Conservation (phyloP, 2,888 invertebrate species). For the Xestobium rufovillosum region DNA sequence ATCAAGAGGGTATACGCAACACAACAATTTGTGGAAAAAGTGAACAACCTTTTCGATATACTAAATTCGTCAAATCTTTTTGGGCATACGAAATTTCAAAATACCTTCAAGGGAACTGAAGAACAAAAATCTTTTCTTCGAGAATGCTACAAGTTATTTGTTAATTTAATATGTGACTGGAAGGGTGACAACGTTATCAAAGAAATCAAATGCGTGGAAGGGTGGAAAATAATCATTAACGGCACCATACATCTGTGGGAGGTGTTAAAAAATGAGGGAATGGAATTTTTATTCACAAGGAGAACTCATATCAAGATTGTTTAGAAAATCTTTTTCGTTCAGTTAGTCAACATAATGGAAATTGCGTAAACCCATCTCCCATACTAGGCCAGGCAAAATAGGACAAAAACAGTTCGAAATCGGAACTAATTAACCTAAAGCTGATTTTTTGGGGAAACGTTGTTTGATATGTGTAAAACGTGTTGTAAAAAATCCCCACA, state of each 20-base stretch:
- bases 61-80: constrained; percentile 6
- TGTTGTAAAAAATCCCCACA: too few species aligned
- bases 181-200: constrained; percentile 4
- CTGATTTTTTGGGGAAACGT: too few species aligned
- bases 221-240: constrained; percentile 10
- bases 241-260: constrained; percentile 5
- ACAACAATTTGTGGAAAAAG: constrained; percentile 2
- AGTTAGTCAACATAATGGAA: constrained; percentile 14
- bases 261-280: not conserved
- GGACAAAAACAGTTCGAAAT: too few species aligned
- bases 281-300: constrained; percentile 9
- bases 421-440: too few species aligned
- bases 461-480: too few species aligned
- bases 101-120: constrained; percentile 6
- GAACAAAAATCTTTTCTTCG: constrained; percentile 12
- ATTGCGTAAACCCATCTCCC: constrained; percentile 15
- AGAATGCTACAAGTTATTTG: constrained; percentile 4
- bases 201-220: constrained; percentile 9
- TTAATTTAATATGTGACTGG: constrained; percentile 4
- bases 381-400: too few species aligned
- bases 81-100: constrained; percentile 2
- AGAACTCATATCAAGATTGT: constrained; percentile 1
- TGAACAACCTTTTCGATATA: constrained; percentile 10
- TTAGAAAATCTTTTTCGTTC: constrained; percentile 10
- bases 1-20: constrained; percentile 6